phyloP scores from a whole-genome alignment of 2,888 invertebrate species.

The Diaphora mendica region DNA sequence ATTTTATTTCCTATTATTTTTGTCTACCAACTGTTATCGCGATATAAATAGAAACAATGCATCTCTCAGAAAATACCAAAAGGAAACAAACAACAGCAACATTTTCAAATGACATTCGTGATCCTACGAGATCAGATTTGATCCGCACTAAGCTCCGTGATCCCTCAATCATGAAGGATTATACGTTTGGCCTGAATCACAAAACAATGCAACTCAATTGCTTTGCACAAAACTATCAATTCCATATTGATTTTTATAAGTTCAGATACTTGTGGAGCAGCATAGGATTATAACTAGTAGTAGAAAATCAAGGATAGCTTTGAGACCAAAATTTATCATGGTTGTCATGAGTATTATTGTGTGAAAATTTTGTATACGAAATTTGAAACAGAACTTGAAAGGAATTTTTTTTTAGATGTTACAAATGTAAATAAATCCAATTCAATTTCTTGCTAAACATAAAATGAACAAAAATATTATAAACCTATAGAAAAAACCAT shows the following conservation, averaged over 20 bases:
- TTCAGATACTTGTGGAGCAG: neutral
- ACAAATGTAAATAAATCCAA: too few relatives aligned
- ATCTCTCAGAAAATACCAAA: neutral
- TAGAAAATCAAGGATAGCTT: too few relatives aligned
- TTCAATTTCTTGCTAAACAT: too few relatives aligned
- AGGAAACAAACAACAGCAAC: constrained; percentile 27
- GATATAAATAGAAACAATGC: neutral
- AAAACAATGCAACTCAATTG: constrained; percentile 42
- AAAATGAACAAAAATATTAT: too few relatives aligned
- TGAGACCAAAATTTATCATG: too few relatives aligned
- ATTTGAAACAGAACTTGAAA: too few relatives aligned
- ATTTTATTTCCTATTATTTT: neutral
- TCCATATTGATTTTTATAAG: constrained; percentile 7
- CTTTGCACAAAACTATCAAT: constrained; percentile 37
- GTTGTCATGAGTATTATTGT: neutral
- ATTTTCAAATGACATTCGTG: constrained; percentile 57
- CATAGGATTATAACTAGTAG: neutral
- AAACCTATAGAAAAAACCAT: too few relatives aligned
- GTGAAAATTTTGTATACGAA: too few relatives aligned
- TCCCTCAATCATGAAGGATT: constrained; percentile 60
- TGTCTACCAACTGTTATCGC: neutral
- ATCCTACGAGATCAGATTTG: constrained; percentile 58
- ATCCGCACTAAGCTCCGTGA: constrained; percentile 63
- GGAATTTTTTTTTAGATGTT: too few relatives aligned
- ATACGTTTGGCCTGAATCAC: constrained; percentile 32